Conservation (phyloP, 2,113 vertebrate species). For the Pica pica region DNA sequence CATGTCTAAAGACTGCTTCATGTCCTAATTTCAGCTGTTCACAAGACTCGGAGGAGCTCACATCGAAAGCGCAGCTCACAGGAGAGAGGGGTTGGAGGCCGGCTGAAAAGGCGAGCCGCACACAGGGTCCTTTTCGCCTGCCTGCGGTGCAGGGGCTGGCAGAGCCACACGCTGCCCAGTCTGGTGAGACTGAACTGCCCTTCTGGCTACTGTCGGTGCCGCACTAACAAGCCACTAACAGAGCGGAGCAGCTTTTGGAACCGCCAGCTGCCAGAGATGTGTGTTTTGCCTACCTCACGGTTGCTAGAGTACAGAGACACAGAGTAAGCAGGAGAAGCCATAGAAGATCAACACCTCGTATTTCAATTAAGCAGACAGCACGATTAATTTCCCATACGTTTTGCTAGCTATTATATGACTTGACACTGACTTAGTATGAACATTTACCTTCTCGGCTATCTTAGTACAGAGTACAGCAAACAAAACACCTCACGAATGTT, state of each 20-base stretch:
- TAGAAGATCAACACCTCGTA: not conserved
- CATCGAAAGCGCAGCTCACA: not conserved
- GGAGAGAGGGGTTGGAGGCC: not conserved
- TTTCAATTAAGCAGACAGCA: conserved; percentile 40
- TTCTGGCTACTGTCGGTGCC: fast-evolving
- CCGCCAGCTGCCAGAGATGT: fast-evolving
- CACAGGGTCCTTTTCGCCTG: not conserved
- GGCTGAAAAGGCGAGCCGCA: not conserved
- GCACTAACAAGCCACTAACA: fast-evolving
- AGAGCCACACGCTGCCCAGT: not conserved
- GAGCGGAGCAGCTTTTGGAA: not conserved
- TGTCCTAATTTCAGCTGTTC: not conserved
- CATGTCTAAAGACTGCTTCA: not conserved
- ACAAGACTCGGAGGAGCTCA: not conserved
- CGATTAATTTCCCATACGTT: not conserved
- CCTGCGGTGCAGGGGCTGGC: fast-evolving
- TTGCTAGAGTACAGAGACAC: not conserved
- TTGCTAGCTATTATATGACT: conserved; percentile 39
- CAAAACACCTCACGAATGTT: conserved; percentile 16
- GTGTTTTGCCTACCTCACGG: not conserved
- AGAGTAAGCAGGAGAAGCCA: not conserved
- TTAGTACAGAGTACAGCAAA: conserved; percentile 32
- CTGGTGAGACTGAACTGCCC: fast-evolving
- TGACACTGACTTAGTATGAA: conserved; percentile 37
- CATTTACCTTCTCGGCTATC: conserved; percentile 13